Evolutionary conservation across 2,888 invertebrate species (phyloP).

Genomic region (Erannis defoliaria): DNA sequence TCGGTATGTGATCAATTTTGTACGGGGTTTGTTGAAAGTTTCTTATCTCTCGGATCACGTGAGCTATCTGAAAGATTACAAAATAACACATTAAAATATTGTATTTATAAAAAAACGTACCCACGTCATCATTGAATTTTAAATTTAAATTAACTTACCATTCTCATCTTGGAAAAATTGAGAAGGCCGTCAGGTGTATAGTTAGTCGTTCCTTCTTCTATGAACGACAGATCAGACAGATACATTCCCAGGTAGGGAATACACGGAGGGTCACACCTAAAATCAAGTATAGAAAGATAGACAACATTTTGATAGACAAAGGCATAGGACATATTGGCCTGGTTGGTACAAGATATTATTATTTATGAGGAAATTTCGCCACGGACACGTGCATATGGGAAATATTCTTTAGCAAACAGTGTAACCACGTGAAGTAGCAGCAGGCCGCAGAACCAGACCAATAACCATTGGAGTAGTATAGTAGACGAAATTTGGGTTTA

Average conservation of each 20-base stretch:
- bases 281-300: slow-evolving; percentile 4
- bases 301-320: background rate
- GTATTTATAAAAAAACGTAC: no score
- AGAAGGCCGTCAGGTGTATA: slow-evolving; percentile 95
- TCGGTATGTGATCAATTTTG: slow-evolving; percentile 94
- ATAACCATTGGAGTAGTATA: no score
- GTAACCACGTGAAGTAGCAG: no score
- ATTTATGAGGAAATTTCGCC: no score
- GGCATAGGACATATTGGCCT: background rate
- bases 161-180: slow-evolving; percentile 98
- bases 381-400: no score
- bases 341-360: no score
- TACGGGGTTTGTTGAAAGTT: slow-evolving; percentile 97
- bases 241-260: slow-evolving; percentile 96
- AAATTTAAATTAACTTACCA: slow-evolving; percentile 86
- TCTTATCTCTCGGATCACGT: slow-evolving; percentile 96
- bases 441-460: no score
- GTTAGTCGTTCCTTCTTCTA: slow-evolving; percentile 97
- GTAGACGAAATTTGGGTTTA: no score
- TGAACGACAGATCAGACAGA: slow-evolving; percentile 95
- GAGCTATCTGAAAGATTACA: slow-evolving; percentile 90
- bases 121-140: no score
- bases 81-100: background rate
- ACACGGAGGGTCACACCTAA: slow-evolving; percentile 94
- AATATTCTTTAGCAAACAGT: no score